These are phyloP conservation scores for Drosophila oshimai DNA, from an alignment of 1,140 invertebrate species.

Conservation along the genomic window DNA sequence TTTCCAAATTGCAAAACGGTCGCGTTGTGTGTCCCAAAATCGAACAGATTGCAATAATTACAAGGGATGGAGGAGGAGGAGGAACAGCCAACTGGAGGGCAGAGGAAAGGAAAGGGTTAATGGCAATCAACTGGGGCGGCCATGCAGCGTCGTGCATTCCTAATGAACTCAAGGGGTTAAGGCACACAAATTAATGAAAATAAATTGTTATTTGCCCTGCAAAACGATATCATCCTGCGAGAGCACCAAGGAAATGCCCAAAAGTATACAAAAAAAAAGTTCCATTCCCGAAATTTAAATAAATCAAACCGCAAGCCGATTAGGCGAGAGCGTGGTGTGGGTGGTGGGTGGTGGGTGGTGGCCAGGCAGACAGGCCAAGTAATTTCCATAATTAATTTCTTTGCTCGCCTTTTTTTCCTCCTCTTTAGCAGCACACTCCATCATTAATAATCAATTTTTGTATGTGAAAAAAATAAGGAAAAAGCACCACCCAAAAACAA, in stretches of 20 bases:
- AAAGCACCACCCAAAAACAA: conserved; percentile 14
- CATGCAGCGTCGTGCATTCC: conserved; percentile 65
- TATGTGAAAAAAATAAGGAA: conserved; percentile 14
- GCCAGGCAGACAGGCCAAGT: conserved; percentile 50
- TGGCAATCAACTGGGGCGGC: conserved; percentile 42
- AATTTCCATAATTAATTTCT: conserved; percentile 83
- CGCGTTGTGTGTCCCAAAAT: conserved; percentile 64
- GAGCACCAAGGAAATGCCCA: background rate
- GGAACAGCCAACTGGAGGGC: background rate
- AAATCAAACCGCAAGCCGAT: conserved; percentile 77
- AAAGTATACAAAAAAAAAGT: conserved; percentile 14
- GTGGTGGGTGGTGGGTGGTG: background rate
- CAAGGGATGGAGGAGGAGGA: conserved; percentile 13
- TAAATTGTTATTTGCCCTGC: conserved; percentile 73
- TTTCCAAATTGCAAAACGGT: conserved; percentile 77
- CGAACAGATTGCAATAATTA: conserved; percentile 82
- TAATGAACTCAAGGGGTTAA: conserved; percentile 78
- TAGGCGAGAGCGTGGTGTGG: conserved; percentile 14
- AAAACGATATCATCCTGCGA: conserved; percentile 2
- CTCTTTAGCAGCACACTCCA: conserved; percentile 24
- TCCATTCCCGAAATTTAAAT: conserved; percentile 56
- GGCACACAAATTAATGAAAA: conserved; percentile 82
- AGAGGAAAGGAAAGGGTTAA: conserved; percentile 37
- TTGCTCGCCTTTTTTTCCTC: conserved; percentile 55
- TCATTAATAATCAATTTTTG: conserved; percentile 42